Evolutionary conservation across 2,113 vertebrate genomes (phyloP).

Genomic region (Capricornis sumatraensis): DNA sequence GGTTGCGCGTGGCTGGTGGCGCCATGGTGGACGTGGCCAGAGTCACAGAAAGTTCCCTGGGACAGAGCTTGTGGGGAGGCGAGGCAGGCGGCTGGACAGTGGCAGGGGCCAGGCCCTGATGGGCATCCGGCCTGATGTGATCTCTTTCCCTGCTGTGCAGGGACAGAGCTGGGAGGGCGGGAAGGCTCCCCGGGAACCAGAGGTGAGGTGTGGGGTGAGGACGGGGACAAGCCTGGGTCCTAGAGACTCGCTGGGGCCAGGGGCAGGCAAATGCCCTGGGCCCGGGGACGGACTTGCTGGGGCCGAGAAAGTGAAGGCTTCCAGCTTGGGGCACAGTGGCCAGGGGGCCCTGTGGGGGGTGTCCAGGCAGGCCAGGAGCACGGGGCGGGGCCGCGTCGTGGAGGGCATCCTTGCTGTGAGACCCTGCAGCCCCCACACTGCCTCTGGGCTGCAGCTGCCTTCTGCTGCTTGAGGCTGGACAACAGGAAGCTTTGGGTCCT

Average conservation of each 20-base stretch:
- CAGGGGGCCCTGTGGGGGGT: not conserved
- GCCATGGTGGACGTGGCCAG: not conserved
- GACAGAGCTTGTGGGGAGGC: not conserved
- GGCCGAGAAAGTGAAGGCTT: not conserved
- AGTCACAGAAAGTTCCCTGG: not conserved
- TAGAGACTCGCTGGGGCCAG: not conserved
- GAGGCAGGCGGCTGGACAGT: not conserved
- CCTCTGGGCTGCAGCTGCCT: not conserved
- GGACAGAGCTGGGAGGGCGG: not conserved
- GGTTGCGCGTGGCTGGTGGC: not conserved
- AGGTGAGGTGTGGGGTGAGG: not conserved
- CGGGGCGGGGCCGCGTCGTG: fast-evolving
- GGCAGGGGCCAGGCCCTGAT: not conserved
- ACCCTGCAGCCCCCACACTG: too few species aligned
- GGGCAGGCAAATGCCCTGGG: not conserved
- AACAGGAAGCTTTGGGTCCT: too few species aligned
- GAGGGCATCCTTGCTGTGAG: not conserved
- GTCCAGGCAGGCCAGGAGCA: not conserved
- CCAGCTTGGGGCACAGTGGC: not conserved
- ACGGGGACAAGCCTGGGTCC: too few species aligned
- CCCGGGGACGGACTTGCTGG: too few species aligned
- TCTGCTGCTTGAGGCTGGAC: not conserved
- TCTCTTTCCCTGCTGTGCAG: not conserved
- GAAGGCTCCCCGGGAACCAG: not conserved
- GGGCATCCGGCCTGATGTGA: not conserved